phyloP scores from a whole-genome alignment of 2,797 vertebrate genomes.

The Scolopax rusticola region DNA sequence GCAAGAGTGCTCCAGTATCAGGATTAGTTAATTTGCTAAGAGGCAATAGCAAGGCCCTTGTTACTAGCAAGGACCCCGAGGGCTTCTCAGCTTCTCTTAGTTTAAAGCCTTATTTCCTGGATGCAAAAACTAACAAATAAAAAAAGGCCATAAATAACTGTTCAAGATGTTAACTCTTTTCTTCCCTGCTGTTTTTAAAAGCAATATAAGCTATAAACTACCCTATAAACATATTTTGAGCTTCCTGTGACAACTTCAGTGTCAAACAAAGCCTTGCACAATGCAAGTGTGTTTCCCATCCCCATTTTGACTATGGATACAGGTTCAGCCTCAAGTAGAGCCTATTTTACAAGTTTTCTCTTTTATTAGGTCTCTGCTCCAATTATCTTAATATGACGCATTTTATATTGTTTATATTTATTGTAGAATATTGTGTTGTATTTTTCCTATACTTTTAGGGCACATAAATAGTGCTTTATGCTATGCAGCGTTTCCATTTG shows the following conservation, averaged over 20 bases:
- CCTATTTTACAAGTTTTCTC: neutral
- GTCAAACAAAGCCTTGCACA: neutral
- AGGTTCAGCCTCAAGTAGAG: neutral
- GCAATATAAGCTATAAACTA: slow-evolving; percentile 4
- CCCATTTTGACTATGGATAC: neutral
- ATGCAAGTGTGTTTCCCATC: neutral
- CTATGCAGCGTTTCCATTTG: neutral
- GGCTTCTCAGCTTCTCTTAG: neutral
- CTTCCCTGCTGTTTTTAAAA: slow-evolving; percentile 40
- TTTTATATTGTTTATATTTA: neutral
- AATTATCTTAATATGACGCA: neutral
- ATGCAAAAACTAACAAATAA: slow-evolving; percentile 11
- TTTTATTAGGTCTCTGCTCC: neutral
- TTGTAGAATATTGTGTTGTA: neutral
- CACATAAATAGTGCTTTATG: neutral
- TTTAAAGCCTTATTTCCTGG: slow-evolving; percentile 28
- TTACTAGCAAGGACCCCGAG: neutral
- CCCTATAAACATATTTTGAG: neutral
- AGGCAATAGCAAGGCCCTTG: neutral
- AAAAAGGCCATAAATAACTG: slow-evolving; percentile 35
- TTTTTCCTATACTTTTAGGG: neutral
- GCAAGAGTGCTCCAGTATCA: neutral
- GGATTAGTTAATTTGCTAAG: neutral
- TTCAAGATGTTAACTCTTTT: slow-evolving; percentile 50
- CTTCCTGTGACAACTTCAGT: neutral